Percentiles rank a stretch among this genome's conserved stretches.
phyloP scores from a whole-genome alignment of 2,888 invertebrate genomes.

The Isotomurus palustris region DNA sequence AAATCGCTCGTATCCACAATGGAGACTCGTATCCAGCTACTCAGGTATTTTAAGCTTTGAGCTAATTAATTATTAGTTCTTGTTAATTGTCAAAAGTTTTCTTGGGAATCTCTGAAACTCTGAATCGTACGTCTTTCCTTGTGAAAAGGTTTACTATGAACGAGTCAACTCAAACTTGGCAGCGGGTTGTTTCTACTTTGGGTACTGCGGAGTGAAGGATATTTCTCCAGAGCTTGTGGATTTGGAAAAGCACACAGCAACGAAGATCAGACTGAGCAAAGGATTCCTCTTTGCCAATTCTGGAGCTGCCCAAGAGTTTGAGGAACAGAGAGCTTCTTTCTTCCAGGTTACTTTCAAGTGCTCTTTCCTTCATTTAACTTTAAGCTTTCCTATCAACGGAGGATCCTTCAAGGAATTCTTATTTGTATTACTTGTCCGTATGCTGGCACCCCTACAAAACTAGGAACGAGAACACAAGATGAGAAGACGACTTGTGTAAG shows the following conservation, averaged over 20 bases:
- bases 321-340: constrained; percentile 72
- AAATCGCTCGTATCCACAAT: constrained; percentile 71
- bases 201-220: constrained; percentile 70
- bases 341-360: constrained; percentile 51
- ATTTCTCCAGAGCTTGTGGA: constrained; percentile 67
- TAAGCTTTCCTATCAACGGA: not conserved
- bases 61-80: too few relatives aligned
- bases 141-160: constrained; percentile 78
- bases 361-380: not conserved
- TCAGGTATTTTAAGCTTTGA: constrained; percentile 56
- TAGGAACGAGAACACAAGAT: not conserved
- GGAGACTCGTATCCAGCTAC: constrained; percentile 77
- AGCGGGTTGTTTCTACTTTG: constrained; percentile 70
- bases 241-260: constrained; percentile 63
- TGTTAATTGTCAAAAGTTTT: too few relatives aligned
- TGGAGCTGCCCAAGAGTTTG: constrained; percentile 72
- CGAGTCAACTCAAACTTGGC: constrained; percentile 74
- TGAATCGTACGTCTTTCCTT: too few relatives aligned
- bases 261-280: constrained; percentile 72
- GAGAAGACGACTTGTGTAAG: not conserved
- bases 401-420: too few relatives aligned
- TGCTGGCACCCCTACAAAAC: too few relatives aligned
- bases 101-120: too few relatives aligned
- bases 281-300: constrained; percentile 76
- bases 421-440: too few relatives aligned